Base-by-base conservation (phyloP, 2,888 invertebrate species). In the Pollenia angustigena region DNA sequence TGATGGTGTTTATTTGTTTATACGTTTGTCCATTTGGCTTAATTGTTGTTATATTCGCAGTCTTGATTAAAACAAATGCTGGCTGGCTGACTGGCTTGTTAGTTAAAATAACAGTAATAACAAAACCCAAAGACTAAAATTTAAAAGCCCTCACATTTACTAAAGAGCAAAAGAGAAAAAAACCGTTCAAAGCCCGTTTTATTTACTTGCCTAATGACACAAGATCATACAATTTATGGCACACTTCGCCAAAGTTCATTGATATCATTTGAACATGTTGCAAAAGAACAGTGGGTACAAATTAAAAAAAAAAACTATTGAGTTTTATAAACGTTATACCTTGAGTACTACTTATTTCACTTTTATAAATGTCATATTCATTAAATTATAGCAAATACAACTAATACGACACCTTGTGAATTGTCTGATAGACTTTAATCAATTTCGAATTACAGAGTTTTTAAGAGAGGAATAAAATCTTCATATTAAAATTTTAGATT, bases 151-250 rank as follows among this genome's bases (percentile, higher is more conserved):
- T 84, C 58, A 52, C 32, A 74, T 68, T 18, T 18, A 54, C 54
- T 52, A 14, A 74, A 69, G 60, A 76, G 56, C 50, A 16, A 14
- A 18, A 42, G 18, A 42, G 8, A 14, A 54, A 68, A 10, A 56
- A 72, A 71, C 69, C 62, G 74, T 48, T 64, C 44, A 80, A 75
- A 76, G 84, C 56, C 87, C 79, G 85, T 80, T 85, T 85, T 85
- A 85, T 82, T 81, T 83, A 18, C 56, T 74, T 78, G 72, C 81
- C 87, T 86, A 88, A 79, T 85, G 88, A 88, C 88, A 88, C 89
- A 88, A 87, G 88, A 89, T 89, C 89, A 88, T 89, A 90, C 89
- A 91, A 90, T 91, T 91, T 91, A 90, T 90, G 85, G 58, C 79
- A 82, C 81, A 75, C 85, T 87, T 69, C 44, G 74, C 32, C 60